These are phyloP conservation scores for Anser cygnoides DNA, from an alignment of 2,113 vertebrate species.

Conservation along the genomic window DNA sequence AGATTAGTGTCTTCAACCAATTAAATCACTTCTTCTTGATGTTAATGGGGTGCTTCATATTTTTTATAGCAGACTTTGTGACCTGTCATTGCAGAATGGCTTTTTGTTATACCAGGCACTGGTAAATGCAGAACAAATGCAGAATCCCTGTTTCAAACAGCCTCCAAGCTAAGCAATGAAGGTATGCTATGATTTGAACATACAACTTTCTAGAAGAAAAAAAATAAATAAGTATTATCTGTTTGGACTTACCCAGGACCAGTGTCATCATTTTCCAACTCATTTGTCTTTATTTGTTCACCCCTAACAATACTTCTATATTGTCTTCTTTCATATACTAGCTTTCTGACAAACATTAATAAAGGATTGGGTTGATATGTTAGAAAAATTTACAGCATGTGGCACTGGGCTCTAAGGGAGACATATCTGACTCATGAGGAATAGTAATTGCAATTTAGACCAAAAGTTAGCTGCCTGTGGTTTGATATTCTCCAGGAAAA, in stretches of 20 bases:
- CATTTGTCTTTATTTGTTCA: conserved; percentile 18
- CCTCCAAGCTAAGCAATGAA: not conserved
- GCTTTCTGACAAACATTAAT: not conserved
- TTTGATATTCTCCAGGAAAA: not conserved
- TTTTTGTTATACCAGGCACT: not conserved
- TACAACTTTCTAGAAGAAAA: not conserved
- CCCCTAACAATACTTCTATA: not conserved
- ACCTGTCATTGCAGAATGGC: not conserved
- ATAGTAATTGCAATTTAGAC: not conserved
- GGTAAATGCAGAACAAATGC: not conserved
- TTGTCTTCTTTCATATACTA: not conserved
- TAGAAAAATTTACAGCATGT: not conserved
- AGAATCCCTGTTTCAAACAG: not conserved
- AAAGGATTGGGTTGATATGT: not conserved
- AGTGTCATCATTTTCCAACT: not conserved
- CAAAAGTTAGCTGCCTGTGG: not conserved
- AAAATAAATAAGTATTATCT: not conserved
- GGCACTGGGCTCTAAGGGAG: not conserved
- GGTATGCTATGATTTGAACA: not conserved
- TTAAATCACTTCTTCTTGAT: not conserved
- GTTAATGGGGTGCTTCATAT: not conserved
- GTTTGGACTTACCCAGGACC: not conserved
- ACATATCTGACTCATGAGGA: not conserved
- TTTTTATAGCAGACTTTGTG: not conserved
- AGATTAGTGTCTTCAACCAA: not conserved